Evolutionary conservation across 2,113 vertebrate species (phyloP).

Genomic region (Okapia johnstoni): DNA sequence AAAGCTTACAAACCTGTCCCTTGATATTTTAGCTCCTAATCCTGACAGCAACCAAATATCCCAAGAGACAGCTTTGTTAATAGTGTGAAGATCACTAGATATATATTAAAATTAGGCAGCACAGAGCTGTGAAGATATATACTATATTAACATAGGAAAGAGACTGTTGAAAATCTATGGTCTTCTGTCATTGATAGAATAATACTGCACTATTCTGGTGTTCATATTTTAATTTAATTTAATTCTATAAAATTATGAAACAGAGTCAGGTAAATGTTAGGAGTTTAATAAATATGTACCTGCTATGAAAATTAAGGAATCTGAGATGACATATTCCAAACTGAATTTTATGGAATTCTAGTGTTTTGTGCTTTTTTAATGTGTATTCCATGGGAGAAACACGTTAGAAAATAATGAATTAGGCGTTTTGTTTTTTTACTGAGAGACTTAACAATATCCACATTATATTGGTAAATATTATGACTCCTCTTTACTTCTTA

Average conservation of each 20-base stretch:
- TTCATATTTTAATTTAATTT: not conserved
- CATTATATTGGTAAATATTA: not conserved
- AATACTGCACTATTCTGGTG: not conserved
- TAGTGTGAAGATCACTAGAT: not conserved
- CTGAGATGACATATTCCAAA: not conserved
- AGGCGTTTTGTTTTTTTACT: not conserved
- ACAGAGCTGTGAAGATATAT: not conserved
- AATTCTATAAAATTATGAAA: not conserved
- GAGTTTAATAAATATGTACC: not conserved
- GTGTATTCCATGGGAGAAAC: not conserved
- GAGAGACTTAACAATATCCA: not conserved
- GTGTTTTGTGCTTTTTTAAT: not conserved
- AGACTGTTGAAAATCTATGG: not conserved
- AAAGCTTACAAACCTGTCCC: not conserved
- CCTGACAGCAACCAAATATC: not conserved
- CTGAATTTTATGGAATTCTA: not conserved
- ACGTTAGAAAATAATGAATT: not conserved
- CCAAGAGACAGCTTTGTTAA: not conserved
- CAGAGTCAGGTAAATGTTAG: not conserved
- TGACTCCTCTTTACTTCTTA: not conserved
- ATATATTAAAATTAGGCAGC: not conserved
- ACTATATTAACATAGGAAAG: not conserved
- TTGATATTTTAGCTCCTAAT: constrained; percentile 25
- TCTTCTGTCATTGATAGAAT: not conserved
- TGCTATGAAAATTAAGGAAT: not conserved